Conservation (phyloP, 2,888 invertebrate species). For the Brenthis hecate region DNA sequence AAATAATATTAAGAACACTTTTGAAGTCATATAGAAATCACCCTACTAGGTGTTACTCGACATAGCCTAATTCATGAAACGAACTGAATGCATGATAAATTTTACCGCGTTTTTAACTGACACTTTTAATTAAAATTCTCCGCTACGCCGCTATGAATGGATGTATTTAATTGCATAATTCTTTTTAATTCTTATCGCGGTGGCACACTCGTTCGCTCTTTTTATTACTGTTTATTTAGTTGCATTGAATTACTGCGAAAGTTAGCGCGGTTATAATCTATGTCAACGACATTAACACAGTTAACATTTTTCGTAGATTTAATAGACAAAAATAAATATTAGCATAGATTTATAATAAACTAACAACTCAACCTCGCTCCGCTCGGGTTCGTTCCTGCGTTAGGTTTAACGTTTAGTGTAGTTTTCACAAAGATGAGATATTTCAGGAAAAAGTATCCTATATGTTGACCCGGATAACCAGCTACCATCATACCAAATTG, state of each 20-base stretch:
- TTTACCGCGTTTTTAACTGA: conserved; percentile 43
- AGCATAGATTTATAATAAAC: no score
- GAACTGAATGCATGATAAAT: conserved; percentile 37
- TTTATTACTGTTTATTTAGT: conserved; percentile 17
- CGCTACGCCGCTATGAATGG: conserved; percentile 47
- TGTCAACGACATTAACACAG: conserved; percentile 6
- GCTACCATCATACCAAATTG: no score
- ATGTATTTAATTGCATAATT: conserved; percentile 45
- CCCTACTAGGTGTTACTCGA: conserved; percentile 19
- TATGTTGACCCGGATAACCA: no score
- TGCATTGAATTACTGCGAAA: conserved; percentile 16
- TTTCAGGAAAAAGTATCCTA: no score
- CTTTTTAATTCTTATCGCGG: conserved; percentile 42
- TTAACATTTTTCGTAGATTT: no score
- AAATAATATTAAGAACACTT: no score
- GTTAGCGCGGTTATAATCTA: conserved; percentile 2
- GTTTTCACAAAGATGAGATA: no score
- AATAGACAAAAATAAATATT: no score
- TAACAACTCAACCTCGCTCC: no score
- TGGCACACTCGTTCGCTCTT: conserved; percentile 37
- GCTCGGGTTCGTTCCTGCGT: no score
- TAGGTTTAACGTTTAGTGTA: no score
- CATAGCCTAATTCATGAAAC: conserved; percentile 21
- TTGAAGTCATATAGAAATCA: conserved; percentile 28
- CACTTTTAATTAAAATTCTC: conserved; percentile 57